Evolutionary conservation across 2,797 vertebrate genomes (phyloP).

Genomic region (Intellagama lesueurii): DNA sequence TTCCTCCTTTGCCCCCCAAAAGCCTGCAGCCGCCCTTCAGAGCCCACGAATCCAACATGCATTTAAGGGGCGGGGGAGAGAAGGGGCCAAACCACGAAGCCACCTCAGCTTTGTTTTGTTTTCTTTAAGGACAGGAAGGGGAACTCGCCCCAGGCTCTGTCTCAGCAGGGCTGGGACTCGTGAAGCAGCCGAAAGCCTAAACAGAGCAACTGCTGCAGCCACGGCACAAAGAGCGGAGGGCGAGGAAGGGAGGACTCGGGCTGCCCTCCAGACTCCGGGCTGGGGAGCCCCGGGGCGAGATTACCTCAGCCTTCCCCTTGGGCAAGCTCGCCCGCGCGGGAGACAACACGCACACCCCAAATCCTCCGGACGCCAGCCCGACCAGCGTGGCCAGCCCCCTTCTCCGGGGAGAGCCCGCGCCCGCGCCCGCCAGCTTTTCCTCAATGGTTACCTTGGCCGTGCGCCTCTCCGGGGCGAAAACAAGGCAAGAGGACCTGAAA

Average conservation of each 20-base stretch:
- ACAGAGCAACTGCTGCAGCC: constrained; percentile 35
- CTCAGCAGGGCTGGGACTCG: constrained; percentile 36
- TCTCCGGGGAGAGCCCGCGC: too few relatives aligned
- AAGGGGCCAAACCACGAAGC: neutral
- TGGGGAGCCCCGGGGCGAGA: neutral
- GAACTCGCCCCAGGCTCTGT: neutral
- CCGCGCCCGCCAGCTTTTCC: neutral
- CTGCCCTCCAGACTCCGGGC: constrained; percentile 12
- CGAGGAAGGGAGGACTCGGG: neutral
- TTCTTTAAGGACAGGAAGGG: constrained; percentile 45
- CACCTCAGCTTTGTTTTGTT: too few relatives aligned
- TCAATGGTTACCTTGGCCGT: constrained; percentile 86
- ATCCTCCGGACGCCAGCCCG: neutral
- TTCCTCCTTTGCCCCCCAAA: neutral
- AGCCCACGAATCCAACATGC: too few relatives aligned
- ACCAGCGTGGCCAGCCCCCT: too few relatives aligned
- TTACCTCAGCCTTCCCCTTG: neutral
- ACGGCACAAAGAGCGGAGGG: constrained; percentile 20
- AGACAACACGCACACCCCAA: neutral
- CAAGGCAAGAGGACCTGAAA: constrained; percentile 88
- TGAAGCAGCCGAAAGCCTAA: neutral
- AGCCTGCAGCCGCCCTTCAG: neutral
- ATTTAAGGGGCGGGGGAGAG: neutral
- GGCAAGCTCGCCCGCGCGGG: neutral
- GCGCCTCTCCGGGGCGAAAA: constrained; percentile 89